These are phyloP conservation scores for Pelobates fuscus DNA, from an alignment of 2,113 vertebrate genomes.

Conservation along the genomic window DNA sequence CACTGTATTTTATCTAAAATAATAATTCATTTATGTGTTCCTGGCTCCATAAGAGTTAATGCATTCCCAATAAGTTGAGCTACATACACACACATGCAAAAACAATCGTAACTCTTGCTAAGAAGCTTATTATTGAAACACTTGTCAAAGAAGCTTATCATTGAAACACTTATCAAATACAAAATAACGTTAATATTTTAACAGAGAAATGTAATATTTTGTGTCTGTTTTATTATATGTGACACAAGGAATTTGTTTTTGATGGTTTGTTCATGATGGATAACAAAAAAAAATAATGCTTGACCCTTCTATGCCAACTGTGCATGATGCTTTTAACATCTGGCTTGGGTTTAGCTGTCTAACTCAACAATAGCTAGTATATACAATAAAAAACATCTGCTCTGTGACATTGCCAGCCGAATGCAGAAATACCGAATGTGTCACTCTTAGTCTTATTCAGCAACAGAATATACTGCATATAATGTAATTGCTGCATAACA, in stretches of 20 bases:
- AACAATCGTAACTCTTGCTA: no score
- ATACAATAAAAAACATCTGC: constrained; percentile 43
- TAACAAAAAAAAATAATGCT: constrained; percentile 15
- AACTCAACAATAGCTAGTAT: constrained; percentile 28
- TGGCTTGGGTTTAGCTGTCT: constrained; percentile 41
- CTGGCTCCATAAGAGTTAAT: no score
- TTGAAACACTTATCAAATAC: no score
- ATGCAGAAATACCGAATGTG: constrained; percentile 20
- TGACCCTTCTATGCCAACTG: constrained; percentile 32
- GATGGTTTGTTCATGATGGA: constrained; percentile 20
- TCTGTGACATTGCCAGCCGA: constrained; percentile 29
- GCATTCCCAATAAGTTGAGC: no score
- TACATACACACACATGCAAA: no score
- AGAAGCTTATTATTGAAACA: no score
- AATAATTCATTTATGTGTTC: no score
- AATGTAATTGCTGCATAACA: neutral
- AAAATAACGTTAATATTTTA: no score
- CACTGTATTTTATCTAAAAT: no score
- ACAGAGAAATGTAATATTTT: neutral
- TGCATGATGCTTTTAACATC: constrained; percentile 38
- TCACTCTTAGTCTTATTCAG: constrained; percentile 12
- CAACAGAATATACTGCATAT: constrained; percentile 18
- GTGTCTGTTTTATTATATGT: constrained; percentile 27
- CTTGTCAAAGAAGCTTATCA: no score
- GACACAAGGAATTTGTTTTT: constrained; percentile 37